A percentile compares a stretch with the other conserved stretches of the same genome.
Evolutionary conservation across 2,113 vertebrate species (phyloP).

Genomic region (Sminthopsis crassicaudata): DNA sequence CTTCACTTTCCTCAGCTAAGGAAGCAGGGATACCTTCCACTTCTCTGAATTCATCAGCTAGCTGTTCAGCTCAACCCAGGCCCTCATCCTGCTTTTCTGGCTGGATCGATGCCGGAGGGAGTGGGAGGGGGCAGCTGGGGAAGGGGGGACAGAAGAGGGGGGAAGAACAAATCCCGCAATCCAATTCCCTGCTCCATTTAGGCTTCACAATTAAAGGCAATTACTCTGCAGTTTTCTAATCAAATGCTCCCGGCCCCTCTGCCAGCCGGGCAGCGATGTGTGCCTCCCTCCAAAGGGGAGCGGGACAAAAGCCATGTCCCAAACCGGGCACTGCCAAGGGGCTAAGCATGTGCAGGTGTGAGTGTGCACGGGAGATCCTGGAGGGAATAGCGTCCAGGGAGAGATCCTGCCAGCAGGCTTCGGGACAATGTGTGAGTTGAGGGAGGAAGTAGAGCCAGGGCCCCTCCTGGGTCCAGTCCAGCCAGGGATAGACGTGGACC

Average conservation of each 20-base stretch:
- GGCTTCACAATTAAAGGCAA: slow-evolving; percentile 77
- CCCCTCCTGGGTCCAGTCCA: background rate
- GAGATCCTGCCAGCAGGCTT: background rate
- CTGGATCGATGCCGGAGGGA: background rate
- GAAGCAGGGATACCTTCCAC: background rate
- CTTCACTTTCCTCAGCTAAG: background rate
- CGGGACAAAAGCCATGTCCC: slow-evolving; percentile 39
- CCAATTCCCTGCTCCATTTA: slow-evolving; percentile 77
- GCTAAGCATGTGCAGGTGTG: background rate
- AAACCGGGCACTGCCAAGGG: background rate
- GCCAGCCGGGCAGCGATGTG: slow-evolving; percentile 72
- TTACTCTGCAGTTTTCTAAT: slow-evolving; percentile 76
- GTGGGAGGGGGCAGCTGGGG: slow-evolving; percentile 39
- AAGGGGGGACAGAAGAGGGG: background rate
- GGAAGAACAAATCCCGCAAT: slow-evolving; percentile 57
- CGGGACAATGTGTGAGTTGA: fast-evolving
- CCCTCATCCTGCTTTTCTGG: background rate
- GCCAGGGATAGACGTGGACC: background rate
- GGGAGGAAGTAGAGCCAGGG: fast-evolving
- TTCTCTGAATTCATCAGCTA: background rate
- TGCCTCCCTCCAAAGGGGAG: slow-evolving; percentile 54
- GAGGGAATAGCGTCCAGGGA: background rate
- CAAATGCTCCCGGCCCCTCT: slow-evolving; percentile 73
- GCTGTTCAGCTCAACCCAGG: background rate
- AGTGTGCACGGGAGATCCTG: fast-evolving